Conservation (phyloP, 2,797 vertebrate species). For the Serranus cabrilla region DNA sequence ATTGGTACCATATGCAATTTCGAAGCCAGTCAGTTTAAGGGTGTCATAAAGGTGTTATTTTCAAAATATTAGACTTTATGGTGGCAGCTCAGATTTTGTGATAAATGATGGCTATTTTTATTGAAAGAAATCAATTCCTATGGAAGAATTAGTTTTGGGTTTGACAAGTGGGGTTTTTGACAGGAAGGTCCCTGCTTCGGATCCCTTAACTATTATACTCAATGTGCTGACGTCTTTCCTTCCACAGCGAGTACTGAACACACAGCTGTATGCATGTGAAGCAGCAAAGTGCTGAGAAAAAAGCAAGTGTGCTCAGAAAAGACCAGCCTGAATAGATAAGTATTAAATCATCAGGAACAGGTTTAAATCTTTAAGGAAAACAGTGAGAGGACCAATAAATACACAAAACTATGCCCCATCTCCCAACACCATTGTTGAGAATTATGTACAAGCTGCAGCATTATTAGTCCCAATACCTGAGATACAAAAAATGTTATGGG, state of each 20-base stretch:
- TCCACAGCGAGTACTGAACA: conserved; percentile 2
- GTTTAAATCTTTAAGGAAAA: conserved; percentile 39
- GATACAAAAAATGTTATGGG: conserved; percentile 40
- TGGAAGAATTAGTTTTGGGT: conserved; percentile 16
- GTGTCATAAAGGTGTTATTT: conserved; percentile 50
- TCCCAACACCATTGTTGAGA: conserved; percentile 29
- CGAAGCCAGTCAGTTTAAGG: conserved; percentile 35
- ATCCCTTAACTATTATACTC: conserved; percentile 13
- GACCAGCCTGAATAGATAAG: too few relatives aligned
- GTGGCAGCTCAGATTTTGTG: conserved; percentile 21
- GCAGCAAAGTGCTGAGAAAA: background rate
- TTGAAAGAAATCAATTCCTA: conserved; percentile 32
- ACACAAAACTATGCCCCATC: conserved; percentile 6
- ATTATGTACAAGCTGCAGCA: conserved; percentile 45
- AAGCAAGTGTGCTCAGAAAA: too few relatives aligned
- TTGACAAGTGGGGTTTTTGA: conserved; percentile 34
- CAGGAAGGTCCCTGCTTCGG: conserved; percentile 9
- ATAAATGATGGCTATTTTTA: conserved; percentile 32
- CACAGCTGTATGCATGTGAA: conserved; percentile 8
- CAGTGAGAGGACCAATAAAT: conserved; percentile 6
- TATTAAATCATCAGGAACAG: conserved; percentile 4
- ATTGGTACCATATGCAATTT: conserved; percentile 53
- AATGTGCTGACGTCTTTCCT: background rate
- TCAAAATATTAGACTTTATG: conserved; percentile 39
- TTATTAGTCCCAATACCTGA: conserved; percentile 56